Percentiles rank a stretch among this genome's conserved stretches.
These are phyloP conservation scores for Terebella lapidaria DNA, from an alignment of 2,888 invertebrate genomes.

Conservation along the genomic window DNA sequence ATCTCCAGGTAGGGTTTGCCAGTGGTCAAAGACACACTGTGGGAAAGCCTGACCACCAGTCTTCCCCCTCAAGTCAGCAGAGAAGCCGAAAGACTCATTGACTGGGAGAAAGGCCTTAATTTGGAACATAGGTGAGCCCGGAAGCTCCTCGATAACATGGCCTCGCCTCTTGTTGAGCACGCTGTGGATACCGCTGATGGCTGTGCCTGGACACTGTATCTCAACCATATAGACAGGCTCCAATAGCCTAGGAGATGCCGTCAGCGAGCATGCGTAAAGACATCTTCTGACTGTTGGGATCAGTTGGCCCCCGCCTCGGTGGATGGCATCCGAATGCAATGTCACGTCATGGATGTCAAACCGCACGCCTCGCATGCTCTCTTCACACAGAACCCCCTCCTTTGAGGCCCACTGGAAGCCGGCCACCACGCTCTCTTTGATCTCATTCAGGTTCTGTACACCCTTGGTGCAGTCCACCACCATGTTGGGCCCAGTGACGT, in stretches of 20 bases:
- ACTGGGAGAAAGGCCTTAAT: constrained; percentile 98
- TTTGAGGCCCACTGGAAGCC: constrained; percentile 99
- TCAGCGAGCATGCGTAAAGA: constrained; percentile 90
- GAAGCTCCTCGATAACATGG: constrained; percentile 86
- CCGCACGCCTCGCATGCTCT: constrained; percentile 89
- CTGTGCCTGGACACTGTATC: constrained; percentile 91
- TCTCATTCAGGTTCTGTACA: constrained; percentile 99
- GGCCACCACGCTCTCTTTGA: constrained; percentile 98
- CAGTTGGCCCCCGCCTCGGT: constrained; percentile 99
- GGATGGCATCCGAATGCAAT: constrained; percentile 98
- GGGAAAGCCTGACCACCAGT: constrained; percentile 99
- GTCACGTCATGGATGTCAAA: constrained; percentile 99
- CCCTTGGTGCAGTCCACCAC: constrained; percentile 98
- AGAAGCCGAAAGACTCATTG: constrained; percentile 99
- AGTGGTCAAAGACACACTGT: constrained; percentile 99
- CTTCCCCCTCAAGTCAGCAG: constrained; percentile 90
- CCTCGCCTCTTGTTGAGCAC: constrained; percentile 96
- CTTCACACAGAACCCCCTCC: constrained; percentile 98
- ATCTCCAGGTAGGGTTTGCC: constrained; percentile 96
- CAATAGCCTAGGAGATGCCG: constrained; percentile 89
- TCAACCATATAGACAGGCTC: constrained; percentile 99
- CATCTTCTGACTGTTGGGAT: constrained; percentile 98
- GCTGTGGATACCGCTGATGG: constrained; percentile 96
- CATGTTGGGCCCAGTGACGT: constrained; percentile 96
- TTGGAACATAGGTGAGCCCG: constrained; percentile 97